phyloP scores from a whole-genome alignment of 2,113 vertebrate genomes.

The Holacanthus passer region DNA sequence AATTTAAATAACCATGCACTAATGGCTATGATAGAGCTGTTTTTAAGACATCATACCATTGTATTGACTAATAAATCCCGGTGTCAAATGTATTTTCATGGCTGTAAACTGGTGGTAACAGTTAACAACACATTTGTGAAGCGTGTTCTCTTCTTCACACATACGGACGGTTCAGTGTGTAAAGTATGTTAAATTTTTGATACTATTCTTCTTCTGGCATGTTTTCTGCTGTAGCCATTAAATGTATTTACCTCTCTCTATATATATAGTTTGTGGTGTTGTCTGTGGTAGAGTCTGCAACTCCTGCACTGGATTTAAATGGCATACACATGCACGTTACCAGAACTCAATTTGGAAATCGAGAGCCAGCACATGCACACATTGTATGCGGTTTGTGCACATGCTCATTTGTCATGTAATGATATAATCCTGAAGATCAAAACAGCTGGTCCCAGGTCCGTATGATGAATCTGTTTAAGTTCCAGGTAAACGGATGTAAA shows the following conservation, averaged over 20 bases:
- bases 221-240: neutral
- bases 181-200: neutral
- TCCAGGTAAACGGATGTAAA: neutral
- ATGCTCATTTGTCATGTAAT: neutral
- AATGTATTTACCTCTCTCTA: neutral
- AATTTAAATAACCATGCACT: neutral
- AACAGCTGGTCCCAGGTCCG: neutral
- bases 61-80: neutral
- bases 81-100: neutral
- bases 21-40: neutral
- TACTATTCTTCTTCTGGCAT: neutral
- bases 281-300: neutral
- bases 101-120: neutral
- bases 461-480: neutral
- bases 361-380: neutral
- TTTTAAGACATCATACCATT: neutral
- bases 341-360: neutral
- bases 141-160: neutral
- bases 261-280: neutral
- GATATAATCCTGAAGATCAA: neutral
- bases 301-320: neutral
- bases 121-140: too few relatives aligned
- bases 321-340: neutral
- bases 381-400: neutral
- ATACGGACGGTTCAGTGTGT: neutral